These are phyloP conservation scores for Lapara coniferarum DNA, from an alignment of 2,888 invertebrate species.

Conservation along the genomic window DNA sequence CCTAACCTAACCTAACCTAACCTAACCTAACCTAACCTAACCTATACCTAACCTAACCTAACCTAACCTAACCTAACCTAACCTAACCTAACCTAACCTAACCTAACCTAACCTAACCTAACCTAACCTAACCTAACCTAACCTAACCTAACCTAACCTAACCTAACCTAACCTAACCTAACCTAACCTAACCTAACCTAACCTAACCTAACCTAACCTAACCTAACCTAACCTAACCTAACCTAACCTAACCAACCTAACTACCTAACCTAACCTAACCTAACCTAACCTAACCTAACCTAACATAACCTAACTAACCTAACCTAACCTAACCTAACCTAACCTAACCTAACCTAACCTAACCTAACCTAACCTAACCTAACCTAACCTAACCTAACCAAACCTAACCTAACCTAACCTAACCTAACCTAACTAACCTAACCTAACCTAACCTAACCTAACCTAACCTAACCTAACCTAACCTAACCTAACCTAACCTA, in stretches of 20 bases:
- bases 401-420: conserved; percentile 34
- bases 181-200: conserved; percentile 35
- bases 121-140: conserved; percentile 35
- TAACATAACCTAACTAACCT: conserved; percentile 33
- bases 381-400: conserved; percentile 35
- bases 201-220: conserved; percentile 34
- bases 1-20: conserved; percentile 3
- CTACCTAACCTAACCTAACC: conserved; percentile 34
- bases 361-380: conserved; percentile 41
- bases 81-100: too few species aligned
- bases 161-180: conserved; percentile 34
- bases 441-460: conserved; percentile 34
- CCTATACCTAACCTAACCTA: conserved; percentile 14
- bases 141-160: conserved; percentile 9
- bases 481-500: conserved; percentile 28
- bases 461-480: conserved; percentile 22
- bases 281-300: conserved; percentile 34
- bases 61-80: conserved; percentile 18
- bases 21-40: conserved; percentile 9
- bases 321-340: conserved; percentile 34
- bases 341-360: conserved; percentile 38
- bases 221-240: conserved; percentile 34
- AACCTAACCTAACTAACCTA: conserved; percentile 33
- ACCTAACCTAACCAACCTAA: conserved; percentile 33
- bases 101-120: conserved; percentile 32